phyloP scores from a whole-genome alignment of 2,797 vertebrate genomes.

The Coccyzus lansbergi region DNA sequence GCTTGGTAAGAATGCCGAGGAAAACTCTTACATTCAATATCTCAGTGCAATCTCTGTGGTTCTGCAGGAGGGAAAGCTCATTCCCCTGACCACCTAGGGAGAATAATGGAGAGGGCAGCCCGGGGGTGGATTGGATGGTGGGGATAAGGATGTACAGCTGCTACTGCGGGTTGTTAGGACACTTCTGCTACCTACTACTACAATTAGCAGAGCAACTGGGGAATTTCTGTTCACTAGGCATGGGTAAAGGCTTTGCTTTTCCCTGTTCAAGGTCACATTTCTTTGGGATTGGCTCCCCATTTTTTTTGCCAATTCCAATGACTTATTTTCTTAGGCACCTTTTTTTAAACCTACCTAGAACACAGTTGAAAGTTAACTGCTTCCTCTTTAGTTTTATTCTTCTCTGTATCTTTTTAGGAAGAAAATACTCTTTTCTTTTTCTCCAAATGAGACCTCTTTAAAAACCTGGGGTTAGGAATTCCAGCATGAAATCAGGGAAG shows the following conservation, averaged over 20 bases:
- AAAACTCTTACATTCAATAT: background rate
- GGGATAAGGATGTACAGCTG: background rate
- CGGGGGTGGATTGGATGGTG: background rate
- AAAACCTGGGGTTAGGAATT: conserved; percentile 33
- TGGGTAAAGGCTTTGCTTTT: background rate
- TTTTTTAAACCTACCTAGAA: background rate
- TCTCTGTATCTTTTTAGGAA: background rate
- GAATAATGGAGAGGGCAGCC: rapidly evolving
- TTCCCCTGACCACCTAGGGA: background rate
- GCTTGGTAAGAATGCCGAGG: background rate
- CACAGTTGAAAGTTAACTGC: background rate
- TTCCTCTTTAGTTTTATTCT: background rate
- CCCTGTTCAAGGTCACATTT: background rate
- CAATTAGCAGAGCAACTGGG: background rate
- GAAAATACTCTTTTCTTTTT: background rate
- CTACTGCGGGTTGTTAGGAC: background rate
- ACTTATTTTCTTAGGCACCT: background rate
- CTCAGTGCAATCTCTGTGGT: rapidly evolving
- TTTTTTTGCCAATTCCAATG: background rate
- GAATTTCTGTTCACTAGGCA: background rate
- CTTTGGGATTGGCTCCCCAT: background rate
- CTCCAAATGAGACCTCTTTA: background rate
- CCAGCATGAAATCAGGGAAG: conserved; percentile 23
- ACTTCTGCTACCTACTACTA: background rate
- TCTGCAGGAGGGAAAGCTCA: background rate